Conservation (phyloP, 2,888 invertebrate species). For the Cecidostiba fungosa region DNA sequence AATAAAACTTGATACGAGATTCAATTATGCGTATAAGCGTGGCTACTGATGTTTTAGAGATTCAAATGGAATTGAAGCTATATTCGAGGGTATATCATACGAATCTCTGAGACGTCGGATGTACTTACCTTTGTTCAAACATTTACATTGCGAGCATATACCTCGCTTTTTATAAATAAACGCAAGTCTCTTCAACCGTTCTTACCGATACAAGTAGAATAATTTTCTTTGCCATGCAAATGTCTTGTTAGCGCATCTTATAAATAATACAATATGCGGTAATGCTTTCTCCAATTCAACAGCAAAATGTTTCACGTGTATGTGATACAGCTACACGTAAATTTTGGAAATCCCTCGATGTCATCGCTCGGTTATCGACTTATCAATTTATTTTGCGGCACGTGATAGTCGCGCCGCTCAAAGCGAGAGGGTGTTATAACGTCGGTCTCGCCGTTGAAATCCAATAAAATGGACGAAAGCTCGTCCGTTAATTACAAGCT, state of each 20-base stretch:
- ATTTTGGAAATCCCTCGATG: not conserved
- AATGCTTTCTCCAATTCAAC: not conserved
- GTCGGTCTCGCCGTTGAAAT: not conserved
- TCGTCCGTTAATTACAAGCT: conserved; percentile 32
- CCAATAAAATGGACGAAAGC: conserved; percentile 31
- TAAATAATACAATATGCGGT: no score
- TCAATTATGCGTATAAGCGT: no score
- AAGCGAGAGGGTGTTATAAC: not conserved
- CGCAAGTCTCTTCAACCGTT: not conserved
- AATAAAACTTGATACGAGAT: no score
- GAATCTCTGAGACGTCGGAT: not conserved
- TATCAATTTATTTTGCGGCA: conserved; percentile 8
- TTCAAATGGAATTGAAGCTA: not conserved
- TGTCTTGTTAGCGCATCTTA: conserved; percentile 33
- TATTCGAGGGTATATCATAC: not conserved
- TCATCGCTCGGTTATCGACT: conserved; percentile 20
- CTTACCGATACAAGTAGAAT: not conserved
- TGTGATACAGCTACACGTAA: conserved; percentile 1
- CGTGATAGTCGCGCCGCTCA: not conserved
- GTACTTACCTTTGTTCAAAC: not conserved
- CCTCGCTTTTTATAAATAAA: conserved; percentile 18
- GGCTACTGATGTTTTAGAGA: not conserved
- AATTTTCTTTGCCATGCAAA: conserved; percentile 43
- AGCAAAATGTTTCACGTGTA: not conserved
- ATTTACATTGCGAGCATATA: not conserved